Evolutionary conservation across 2,888 invertebrate genomes (phyloP).

Genomic region (Leucozona laternaria): DNA sequence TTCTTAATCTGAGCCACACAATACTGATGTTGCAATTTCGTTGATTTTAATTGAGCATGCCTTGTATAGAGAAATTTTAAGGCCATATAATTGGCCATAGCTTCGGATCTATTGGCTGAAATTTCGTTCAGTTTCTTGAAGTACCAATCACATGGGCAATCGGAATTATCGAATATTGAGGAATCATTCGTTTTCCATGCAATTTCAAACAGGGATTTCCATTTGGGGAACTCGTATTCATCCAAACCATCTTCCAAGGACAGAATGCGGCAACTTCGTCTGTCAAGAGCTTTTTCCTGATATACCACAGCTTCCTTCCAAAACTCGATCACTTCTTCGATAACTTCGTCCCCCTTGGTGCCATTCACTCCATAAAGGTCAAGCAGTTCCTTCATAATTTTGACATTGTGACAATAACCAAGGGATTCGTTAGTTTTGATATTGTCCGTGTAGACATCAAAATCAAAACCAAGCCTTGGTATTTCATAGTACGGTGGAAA

Average conservation of each 20-base stretch:
- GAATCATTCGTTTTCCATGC: conserved; percentile 78
- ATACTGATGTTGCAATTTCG: no score
- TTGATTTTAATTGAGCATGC: conserved; percentile 78
- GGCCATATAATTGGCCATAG: conserved; percentile 81
- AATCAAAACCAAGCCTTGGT: conserved; percentile 81
- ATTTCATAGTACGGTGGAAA: conserved; percentile 80
- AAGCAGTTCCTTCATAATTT: conserved; percentile 79
- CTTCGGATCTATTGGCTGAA: conserved; percentile 77
- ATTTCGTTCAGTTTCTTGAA: conserved; percentile 79
- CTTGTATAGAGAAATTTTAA: conserved; percentile 79
- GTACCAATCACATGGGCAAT: conserved; percentile 78
- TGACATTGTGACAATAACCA: conserved; percentile 79
- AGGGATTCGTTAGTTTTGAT: conserved; percentile 78
- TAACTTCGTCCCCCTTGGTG: conserved; percentile 73
- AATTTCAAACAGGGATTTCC: conserved; percentile 79
- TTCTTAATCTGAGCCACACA: no score
- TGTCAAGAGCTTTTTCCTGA: conserved; percentile 77
- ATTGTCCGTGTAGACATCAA: conserved; percentile 80
- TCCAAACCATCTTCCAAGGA: background rate
- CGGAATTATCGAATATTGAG: conserved; percentile 2
- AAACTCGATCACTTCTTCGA: conserved; percentile 79
- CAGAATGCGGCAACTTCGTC: conserved; percentile 51
- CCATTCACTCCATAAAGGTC: conserved; percentile 77
- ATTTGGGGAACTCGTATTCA: conserved; percentile 70
- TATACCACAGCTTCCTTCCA: conserved; percentile 78